Evolutionary conservation across 2,888 invertebrate species (phyloP).

Genomic region (Tromatobia lineatoria): DNA sequence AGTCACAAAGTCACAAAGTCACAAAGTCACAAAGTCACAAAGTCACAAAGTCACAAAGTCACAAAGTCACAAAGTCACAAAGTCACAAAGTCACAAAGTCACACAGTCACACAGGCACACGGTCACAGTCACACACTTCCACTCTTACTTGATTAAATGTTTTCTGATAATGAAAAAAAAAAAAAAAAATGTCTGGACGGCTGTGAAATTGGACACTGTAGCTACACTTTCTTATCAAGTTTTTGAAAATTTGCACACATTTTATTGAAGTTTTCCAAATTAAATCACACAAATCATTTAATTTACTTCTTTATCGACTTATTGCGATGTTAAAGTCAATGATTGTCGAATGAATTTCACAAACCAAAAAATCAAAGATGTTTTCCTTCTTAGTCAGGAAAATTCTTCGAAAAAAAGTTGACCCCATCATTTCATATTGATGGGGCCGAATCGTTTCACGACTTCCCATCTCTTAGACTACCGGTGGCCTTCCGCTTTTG

Average conservation of each 20-base stretch:
- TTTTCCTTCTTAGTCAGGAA: background rate
- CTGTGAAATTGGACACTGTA: too few species aligned
- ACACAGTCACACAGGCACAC: too few species aligned
- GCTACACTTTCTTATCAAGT: too few species aligned
- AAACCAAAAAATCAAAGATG: background rate
- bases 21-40: too few species aligned
- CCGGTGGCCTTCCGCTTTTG: conserved; percentile 63
- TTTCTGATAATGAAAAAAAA: too few species aligned
- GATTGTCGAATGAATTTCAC: background rate
- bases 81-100: too few species aligned
- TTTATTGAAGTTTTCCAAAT: background rate
- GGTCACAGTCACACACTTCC: too few species aligned
- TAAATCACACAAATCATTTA: background rate
- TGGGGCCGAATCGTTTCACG: conserved; percentile 32
- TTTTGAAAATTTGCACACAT: background rate
- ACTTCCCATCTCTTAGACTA: background rate
- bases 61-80: too few species aligned
- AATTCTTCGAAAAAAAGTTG: background rate
- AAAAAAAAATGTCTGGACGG: too few species aligned
- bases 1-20: too few species aligned
- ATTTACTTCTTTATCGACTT: background rate
- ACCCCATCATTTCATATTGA: conserved; percentile 17
- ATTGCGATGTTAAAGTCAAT: background rate
- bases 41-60: too few species aligned
- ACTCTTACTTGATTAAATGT: too few species aligned